phyloP scores from a whole-genome alignment of 1,140 invertebrate genomes.

The Zaprionus tsacasi region DNA sequence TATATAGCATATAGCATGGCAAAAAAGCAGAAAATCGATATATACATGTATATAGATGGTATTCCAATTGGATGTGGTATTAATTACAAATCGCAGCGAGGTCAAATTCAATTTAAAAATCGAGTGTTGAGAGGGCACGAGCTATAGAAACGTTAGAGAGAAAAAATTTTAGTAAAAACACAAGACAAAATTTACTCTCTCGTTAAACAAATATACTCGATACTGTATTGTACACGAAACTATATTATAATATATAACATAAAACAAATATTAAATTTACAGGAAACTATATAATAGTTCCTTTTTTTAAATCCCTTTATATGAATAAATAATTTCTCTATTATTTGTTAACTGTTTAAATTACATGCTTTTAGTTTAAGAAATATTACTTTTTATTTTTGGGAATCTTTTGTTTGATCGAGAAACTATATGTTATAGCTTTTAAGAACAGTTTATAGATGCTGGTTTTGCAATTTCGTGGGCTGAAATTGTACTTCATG shows the following conservation, averaged over 20 bases:
- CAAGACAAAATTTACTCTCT: no score
- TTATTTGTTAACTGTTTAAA: no score
- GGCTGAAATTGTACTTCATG: conserved; percentile 3
- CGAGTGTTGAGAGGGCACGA: background rate
- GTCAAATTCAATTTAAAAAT: conserved; percentile 1
- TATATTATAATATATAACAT: background rate
- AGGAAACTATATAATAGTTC: background rate
- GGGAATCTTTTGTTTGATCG: background rate
- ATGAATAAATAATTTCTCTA: no score
- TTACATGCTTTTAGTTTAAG: no score
- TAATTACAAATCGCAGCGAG: conserved; percentile 4
- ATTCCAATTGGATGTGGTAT: conserved; percentile 2
- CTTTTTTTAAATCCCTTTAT: background rate
- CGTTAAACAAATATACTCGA: no score
- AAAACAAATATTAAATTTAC: background rate
- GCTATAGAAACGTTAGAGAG: no score
- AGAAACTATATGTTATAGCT: background rate
- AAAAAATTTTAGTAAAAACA: no score
- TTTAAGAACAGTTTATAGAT: background rate
- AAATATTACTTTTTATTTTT: no score
- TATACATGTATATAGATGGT: background rate
- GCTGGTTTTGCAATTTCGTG: background rate
- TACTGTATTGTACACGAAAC: background rate
- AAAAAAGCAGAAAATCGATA: background rate
- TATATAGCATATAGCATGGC: background rate